Evolutionary conservation across 2,888 invertebrate species (phyloP), one percentile per base, ranked within the genome.

Genomic region (Drosophila buzzatii): DNA sequence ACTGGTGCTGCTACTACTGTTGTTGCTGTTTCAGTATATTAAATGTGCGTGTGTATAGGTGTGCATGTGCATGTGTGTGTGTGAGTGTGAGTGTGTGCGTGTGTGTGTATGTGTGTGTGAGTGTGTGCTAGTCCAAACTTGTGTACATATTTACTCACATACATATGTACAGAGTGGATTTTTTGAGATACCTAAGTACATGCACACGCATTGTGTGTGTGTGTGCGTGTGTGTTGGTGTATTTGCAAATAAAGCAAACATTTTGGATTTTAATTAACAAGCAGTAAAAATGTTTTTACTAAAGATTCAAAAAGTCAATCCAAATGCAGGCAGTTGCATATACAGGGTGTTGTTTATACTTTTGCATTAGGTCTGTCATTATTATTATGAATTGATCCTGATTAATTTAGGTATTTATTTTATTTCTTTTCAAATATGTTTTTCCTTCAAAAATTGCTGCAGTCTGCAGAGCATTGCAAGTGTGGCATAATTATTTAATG

Each of bases 21-120:
- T 35, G 18, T 39, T 56, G 31, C 23, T 56, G 27, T 52, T 70
- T 53, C 16, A 59, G 39, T 47, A 55, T 53, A 71, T 63, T 58
- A 35, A 57, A 47, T 63, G 70, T 62, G 57, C 35, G 58, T 37
- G 39, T 20, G 1, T 10, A 12, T 18, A 10, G 18, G 18, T 42
- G 18, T 42, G 23, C 23, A 23, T 23, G 23, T 3, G 45, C n/a
- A n/a, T 57, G 70, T 23, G 23, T 2, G 20, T 8, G 45, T 57
- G 70, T 57, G 56, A 20, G 44, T 27, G 37, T 23, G 56, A n/a
- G 23, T 3, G 45, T 63, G 70, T 62, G 57, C 35, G 58, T 37
- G 39, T 20, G 1, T 10, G 6, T 18, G 23, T 3, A 23, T 23
- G 23, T 2, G 20, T 8, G 45, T 57, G 70, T 57, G 56, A 20